Conservation (phyloP, 2,797 vertebrate genomes). For the Lepilemur ruficaudatus region DNA sequence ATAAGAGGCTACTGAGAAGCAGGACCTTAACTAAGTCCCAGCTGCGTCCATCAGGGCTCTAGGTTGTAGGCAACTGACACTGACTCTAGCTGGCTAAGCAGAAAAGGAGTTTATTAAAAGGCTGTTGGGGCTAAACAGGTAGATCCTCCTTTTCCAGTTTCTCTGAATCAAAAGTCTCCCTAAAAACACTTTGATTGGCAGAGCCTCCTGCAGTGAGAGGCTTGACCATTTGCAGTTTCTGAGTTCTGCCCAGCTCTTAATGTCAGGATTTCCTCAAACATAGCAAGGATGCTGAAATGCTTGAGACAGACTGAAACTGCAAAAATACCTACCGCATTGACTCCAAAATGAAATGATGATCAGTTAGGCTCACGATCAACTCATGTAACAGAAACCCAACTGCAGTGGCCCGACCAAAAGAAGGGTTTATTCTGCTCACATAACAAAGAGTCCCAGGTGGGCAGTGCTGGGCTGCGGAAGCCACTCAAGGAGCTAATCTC, state of each 20-base stretch:
- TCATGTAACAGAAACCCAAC: background rate
- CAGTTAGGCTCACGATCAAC: background rate
- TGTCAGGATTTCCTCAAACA: background rate
- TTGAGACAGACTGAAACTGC: background rate
- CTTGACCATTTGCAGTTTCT: background rate
- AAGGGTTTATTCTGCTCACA: background rate
- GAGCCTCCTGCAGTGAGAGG: background rate
- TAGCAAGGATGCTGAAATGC: background rate
- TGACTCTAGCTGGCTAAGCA: background rate
- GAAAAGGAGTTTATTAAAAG: background rate
- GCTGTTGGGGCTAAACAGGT: accelerated
- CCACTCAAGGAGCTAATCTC: background rate
- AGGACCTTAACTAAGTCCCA: background rate
- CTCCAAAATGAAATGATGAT: background rate
- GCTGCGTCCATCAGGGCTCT: no score
- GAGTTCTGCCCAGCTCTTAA: background rate
- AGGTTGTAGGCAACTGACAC: background rate
- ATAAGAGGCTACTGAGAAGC: background rate
- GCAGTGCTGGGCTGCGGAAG: background rate
- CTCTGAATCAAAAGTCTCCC: background rate
- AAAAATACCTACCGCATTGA: background rate
- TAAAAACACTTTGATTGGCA: background rate
- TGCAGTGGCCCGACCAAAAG: background rate
- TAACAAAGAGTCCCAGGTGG: background rate
- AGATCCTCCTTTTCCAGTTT: background rate